Percentiles rank a stretch among this genome's conserved stretches.
phyloP scores from a whole-genome alignment of 2,888 invertebrate species.

The Cheilosia urbana region DNA sequence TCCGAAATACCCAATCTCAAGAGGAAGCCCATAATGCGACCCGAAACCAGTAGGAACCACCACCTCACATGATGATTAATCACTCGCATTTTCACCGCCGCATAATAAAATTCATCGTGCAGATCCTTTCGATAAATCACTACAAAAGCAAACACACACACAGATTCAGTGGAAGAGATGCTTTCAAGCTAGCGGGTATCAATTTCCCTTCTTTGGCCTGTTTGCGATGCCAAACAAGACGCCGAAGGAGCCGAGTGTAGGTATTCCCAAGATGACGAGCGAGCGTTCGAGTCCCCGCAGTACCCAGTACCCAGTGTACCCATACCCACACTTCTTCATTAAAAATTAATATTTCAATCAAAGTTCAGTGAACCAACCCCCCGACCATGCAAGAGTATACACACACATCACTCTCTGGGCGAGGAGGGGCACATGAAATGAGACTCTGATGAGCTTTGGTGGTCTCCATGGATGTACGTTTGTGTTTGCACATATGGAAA shows the following conservation, averaged over 20 bases:
- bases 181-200: conserved; percentile 32
- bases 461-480: conserved; percentile 23
- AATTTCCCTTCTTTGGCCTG: conserved; percentile 56
- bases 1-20: conserved; percentile 33
- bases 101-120: conserved; percentile 67
- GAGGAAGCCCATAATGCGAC: neutral
- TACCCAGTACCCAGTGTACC: neutral
- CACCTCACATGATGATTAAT: conserved; percentile 61
- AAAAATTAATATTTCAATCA: conserved; percentile 66
- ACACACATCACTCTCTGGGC: conserved; percentile 24
- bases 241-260: conserved; percentile 31
- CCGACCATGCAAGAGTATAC: conserved; percentile 21
- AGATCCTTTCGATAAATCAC: conserved; percentile 73
- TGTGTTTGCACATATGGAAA: conserved; percentile 36
- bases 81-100: conserved; percentile 62
- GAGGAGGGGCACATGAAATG: conserved; percentile 64
- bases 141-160: conserved; percentile 8
- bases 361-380: conserved; percentile 64
- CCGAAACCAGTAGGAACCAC: conserved; percentile 7
- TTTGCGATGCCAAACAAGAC: conserved; percentile 53
- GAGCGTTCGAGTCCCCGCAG: conserved; percentile 32
- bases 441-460: conserved; percentile 66
- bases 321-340: conserved; percentile 67
- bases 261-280: conserved; percentile 64
- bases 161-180: neutral